phyloP scores from a whole-genome alignment of 2,113 vertebrate genomes.

The Hemibagrus wyckioides region DNA sequence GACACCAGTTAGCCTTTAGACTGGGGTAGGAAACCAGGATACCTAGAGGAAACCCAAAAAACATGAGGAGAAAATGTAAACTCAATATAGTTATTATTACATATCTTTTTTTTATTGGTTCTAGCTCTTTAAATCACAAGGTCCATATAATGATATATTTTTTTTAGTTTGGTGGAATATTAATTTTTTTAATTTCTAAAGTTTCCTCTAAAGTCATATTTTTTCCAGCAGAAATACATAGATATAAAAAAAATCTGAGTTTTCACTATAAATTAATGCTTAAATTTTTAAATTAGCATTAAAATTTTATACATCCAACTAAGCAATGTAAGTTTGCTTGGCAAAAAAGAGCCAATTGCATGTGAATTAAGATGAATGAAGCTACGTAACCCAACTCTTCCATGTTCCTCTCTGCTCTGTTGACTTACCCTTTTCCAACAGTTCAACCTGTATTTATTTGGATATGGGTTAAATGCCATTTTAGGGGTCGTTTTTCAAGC shows the following conservation, averaged over 20 bases:
- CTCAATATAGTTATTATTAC: too few species aligned
- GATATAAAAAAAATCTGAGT: background rate
- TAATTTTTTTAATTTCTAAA: background rate
- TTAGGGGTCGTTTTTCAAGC: background rate
- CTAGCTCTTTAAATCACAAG: background rate
- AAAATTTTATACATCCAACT: background rate
- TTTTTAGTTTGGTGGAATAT: background rate
- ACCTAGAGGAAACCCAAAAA: too few species aligned
- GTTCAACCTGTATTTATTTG: constrained; percentile 24
- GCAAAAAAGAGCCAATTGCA: background rate
- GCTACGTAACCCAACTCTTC: background rate
- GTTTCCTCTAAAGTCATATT: background rate
- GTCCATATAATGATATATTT: background rate
- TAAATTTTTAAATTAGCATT: background rate
- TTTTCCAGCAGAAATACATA: background rate
- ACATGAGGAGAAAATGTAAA: too few species aligned
- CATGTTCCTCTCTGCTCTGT: background rate
- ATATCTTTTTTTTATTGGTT: background rate
- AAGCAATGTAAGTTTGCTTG: background rate
- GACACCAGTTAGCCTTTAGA: too few species aligned
- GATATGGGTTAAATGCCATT: constrained; percentile 22
- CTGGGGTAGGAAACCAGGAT: too few species aligned
- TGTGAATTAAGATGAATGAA: constrained; percentile 14
- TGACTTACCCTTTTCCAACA: background rate
- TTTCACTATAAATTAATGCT: background rate